These are phyloP conservation scores for Sebastes baramenuke DNA, from an alignment of 2,797 vertebrate genomes.

Conservation along the genomic window DNA sequence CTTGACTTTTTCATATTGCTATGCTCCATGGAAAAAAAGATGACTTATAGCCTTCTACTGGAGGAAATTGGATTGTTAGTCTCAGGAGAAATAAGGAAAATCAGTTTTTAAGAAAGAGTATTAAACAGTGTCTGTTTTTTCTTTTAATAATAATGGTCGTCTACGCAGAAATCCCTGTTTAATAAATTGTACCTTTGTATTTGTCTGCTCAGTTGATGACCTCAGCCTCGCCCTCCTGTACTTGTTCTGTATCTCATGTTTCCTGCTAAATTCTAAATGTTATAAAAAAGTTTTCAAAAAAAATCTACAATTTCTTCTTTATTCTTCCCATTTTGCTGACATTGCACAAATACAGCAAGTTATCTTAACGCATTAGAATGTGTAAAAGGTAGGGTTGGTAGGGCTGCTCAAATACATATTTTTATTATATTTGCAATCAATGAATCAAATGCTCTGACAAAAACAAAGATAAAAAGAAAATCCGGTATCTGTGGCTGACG, in stretches of 20 bases:
- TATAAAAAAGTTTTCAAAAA: no score
- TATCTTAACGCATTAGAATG: not conserved
- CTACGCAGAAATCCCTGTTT: not conserved
- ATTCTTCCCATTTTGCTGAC: not conserved
- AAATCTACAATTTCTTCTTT: no score
- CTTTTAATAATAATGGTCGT: not conserved
- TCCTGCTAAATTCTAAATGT: no score
- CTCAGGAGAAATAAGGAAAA: not conserved
- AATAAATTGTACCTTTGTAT: not conserved
- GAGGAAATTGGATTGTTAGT: slow-evolving; percentile 2
- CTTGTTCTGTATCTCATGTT: no score
- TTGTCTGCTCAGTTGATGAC: not conserved
- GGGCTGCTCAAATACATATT: no score
- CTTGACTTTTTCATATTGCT: not conserved
- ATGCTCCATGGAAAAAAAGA: not conserved
- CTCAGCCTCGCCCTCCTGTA: not conserved
- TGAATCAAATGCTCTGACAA: no score
- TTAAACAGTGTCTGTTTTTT: not conserved
- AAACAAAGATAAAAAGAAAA: no score
- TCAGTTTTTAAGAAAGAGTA: not conserved
- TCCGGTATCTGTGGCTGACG: no score
- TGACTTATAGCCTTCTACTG: not conserved
- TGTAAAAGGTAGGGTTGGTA: no score
- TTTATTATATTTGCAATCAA: no score
- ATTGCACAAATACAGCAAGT: not conserved